A percentile compares a stretch with the other conserved stretches of the same genome.
These are phyloP conservation scores for Petaurus breviceps DNA, from an alignment of 2,113 vertebrate species.

Conservation along the genomic window DNA sequence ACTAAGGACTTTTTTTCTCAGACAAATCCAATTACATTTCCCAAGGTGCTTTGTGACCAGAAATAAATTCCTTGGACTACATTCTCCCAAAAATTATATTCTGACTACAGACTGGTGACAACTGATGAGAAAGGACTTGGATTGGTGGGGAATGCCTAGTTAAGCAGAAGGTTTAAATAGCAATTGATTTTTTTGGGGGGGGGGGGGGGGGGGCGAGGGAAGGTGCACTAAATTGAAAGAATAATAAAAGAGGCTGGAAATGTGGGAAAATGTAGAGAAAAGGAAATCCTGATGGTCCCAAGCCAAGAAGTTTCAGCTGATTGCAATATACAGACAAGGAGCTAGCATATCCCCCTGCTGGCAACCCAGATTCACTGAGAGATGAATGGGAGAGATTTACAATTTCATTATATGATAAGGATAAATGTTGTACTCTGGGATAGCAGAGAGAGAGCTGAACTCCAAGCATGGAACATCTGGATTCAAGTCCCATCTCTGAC, in stretches of 20 bases:
- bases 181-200: neutral
- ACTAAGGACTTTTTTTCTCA: neutral
- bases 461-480: neutral
- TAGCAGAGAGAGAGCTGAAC: too few species aligned
- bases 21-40: neutral
- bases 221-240: neutral
- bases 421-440: neutral
- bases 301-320: neutral
- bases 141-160: neutral
- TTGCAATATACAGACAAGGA: neutral
- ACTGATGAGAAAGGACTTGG: neutral
- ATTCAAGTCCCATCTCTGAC: neutral
- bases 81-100: neutral
- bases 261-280: neutral
- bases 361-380: neutral
- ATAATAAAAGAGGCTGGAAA: neutral
- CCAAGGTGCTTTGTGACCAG: neutral
- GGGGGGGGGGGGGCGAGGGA: fast-evolving
- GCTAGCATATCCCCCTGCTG: neutral
- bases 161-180: neutral
- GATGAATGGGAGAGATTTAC: neutral
- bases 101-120: neutral
- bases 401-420: neutral
- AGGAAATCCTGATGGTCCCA: neutral
- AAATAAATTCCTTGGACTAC: neutral